Conservation (phyloP, 2,888 invertebrate genomes). For the Phalera bucephala region DNA sequence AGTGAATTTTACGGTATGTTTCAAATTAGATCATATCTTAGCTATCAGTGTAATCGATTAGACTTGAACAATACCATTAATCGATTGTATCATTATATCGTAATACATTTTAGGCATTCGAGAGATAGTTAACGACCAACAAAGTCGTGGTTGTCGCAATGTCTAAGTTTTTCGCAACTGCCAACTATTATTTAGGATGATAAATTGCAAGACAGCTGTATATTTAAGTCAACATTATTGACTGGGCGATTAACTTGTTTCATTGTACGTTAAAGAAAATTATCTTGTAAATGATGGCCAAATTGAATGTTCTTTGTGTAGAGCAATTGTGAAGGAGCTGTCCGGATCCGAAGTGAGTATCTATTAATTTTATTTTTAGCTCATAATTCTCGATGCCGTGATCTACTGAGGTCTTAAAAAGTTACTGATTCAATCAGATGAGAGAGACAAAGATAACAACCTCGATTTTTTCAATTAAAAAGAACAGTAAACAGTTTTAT, state of each 20-base stretch:
- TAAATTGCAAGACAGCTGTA: slow-evolving; percentile 13
- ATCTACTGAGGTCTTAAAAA: too few species aligned
- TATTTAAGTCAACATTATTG: slow-evolving; percentile 15
- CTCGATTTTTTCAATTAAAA: too few species aligned
- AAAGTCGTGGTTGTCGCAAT: slow-evolving; percentile 28
- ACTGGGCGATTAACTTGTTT: background rate
- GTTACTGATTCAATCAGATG: too few species aligned
- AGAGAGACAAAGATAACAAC: too few species aligned
- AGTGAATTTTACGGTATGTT: slow-evolving; percentile 19
- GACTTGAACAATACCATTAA: slow-evolving; percentile 11
- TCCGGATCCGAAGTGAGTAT: too few species aligned
- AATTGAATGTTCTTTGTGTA: background rate
- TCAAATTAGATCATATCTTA: slow-evolving; percentile 9
- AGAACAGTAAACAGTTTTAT: too few species aligned
- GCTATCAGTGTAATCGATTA: slow-evolving; percentile 22
- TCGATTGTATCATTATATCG: slow-evolving; percentile 26
- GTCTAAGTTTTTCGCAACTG: slow-evolving; percentile 24
- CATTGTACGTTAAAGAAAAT: too few species aligned
- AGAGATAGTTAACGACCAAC: slow-evolving; percentile 19
- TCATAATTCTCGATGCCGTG: too few species aligned
- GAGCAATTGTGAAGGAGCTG: too few species aligned
- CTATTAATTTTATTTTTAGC: too few species aligned
- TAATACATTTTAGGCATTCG: slow-evolving; percentile 16
- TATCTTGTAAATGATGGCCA: too few species aligned
- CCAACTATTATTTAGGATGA: slow-evolving; percentile 21